Conservation (phyloP, 2,113 vertebrate species). For the Tachycineta bicolor region DNA sequence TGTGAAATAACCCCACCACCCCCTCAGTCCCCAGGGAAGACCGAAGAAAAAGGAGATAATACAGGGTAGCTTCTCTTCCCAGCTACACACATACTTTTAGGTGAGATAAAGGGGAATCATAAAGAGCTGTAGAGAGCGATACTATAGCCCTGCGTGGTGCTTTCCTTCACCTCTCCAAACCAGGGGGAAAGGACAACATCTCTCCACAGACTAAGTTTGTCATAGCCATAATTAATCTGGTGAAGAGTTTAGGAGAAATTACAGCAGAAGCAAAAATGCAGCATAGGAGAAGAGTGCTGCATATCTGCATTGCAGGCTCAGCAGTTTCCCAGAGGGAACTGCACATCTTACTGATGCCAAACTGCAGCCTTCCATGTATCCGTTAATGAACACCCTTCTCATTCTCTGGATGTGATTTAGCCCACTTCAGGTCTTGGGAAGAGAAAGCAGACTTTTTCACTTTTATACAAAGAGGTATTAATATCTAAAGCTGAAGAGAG, state of each 20-base stretch:
- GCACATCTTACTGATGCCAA: not conserved
- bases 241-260: not conserved
- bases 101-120: not conserved
- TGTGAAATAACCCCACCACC: not conserved
- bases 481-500: not conserved
- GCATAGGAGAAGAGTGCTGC: not conserved
- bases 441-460: not conserved
- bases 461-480: not conserved
- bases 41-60: not conserved
- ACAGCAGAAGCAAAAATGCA: not conserved
- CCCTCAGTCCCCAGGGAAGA: not conserved
- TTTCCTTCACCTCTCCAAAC: not conserved
- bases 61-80: not conserved
- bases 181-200: accelerated
- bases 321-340: not conserved
- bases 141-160: not conserved
- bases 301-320: conserved; percentile 44
- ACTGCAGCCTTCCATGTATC: not conserved
- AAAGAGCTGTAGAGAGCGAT: not conserved
- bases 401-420: not conserved
- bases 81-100: not conserved
- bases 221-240: not conserved
- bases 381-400: not conserved
- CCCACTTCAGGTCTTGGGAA: not conserved
- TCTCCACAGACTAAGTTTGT: not conserved